Evolutionary conservation across 2,113 vertebrate genomes (phyloP).

Genomic region (Eleginops maclovinus): DNA sequence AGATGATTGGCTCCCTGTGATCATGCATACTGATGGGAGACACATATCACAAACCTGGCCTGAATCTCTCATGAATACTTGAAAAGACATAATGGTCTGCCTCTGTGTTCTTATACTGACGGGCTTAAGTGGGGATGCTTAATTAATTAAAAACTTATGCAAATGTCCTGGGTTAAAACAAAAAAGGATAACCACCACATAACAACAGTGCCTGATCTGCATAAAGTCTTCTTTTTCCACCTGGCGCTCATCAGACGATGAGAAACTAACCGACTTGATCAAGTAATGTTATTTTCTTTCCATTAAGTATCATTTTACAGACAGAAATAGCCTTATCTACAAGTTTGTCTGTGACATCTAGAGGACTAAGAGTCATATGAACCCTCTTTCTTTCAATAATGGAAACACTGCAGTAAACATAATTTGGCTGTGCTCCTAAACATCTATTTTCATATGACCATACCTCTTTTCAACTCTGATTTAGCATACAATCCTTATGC

Average conservation of each 20-base stretch:
- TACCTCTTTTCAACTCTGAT: background rate
- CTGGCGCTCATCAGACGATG: background rate
- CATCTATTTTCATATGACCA: background rate
- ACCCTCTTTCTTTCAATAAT: background rate
- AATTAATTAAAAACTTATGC: constrained; percentile 33
- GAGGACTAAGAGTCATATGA: background rate
- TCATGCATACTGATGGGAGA: constrained; percentile 32
- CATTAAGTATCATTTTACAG: background rate
- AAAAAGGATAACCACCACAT: background rate
- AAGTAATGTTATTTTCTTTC: background rate
- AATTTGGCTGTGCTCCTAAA: background rate
- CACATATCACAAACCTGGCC: constrained; percentile 26
- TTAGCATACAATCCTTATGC: background rate
- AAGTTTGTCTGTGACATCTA: background rate
- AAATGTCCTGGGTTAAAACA: background rate
- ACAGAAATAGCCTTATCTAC: background rate
- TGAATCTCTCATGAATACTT: constrained; percentile 31
- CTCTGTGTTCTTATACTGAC: no score
- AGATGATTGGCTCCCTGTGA: constrained; percentile 43
- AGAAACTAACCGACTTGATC: background rate
- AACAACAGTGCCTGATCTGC: background rate
- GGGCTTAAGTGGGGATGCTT: background rate
- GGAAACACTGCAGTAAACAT: background rate
- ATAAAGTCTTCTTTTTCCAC: background rate
- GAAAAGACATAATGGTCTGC: background rate